Percentiles rank a stretch among this genome's conserved stretches.
phyloP scores from a whole-genome alignment of 2,888 invertebrate genomes.

The Cyaniris semiargus region DNA sequence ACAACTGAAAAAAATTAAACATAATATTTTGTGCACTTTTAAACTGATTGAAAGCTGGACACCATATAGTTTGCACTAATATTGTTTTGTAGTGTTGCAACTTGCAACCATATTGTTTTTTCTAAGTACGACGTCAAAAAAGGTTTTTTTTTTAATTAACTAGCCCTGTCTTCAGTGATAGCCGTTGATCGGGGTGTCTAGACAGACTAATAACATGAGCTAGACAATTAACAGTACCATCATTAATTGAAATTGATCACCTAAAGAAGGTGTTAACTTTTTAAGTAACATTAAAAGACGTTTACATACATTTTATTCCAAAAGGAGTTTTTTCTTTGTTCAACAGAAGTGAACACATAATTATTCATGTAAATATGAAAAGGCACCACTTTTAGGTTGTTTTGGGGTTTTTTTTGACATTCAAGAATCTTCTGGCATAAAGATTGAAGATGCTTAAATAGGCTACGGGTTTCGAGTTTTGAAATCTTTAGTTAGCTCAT shows the following conservation, averaged over 20 bases:
- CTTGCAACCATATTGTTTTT: slow-evolving; percentile 11
- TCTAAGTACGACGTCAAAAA: neutral
- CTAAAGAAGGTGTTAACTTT: neutral
- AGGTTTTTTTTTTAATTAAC: slow-evolving; percentile 9
- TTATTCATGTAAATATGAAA: too few species aligned
- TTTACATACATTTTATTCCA: too few species aligned
- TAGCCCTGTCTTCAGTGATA: neutral
- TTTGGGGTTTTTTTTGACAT: too few species aligned
- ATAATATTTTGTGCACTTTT: neutral
- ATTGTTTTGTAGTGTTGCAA: neutral
- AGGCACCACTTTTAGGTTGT: too few species aligned
- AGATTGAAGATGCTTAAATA: too few species aligned
- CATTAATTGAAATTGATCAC: neutral
- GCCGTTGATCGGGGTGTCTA: slow-evolving; percentile 24
- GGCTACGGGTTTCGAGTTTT: too few species aligned
- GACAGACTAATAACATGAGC: slow-evolving; percentile 27
- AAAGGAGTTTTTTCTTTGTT: too few species aligned
- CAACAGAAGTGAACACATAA: too few species aligned
- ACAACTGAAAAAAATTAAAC: too few species aligned
- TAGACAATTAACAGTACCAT: slow-evolving; percentile 20
- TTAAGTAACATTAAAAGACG: neutral
- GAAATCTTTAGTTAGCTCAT: too few species aligned
- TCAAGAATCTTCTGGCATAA: too few species aligned
- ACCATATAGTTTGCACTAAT: neutral
- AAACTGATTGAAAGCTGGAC: neutral